phyloP scores from a whole-genome alignment of 35 echinoderm and acorn worm genomes.

The Holothuria glaberrima region DNA sequence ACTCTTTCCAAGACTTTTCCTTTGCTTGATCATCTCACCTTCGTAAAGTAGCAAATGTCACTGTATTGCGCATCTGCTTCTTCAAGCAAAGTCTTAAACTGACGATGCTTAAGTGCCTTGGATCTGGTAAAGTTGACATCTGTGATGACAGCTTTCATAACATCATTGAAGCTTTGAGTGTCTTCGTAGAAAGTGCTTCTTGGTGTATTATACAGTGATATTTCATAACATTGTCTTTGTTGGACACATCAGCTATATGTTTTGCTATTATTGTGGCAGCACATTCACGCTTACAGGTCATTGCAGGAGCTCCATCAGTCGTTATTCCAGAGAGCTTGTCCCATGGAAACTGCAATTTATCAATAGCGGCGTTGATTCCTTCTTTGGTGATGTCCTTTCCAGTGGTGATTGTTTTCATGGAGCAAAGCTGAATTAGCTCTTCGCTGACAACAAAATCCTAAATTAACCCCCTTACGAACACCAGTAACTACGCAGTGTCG shows the following conservation, averaged over 20 bases:
- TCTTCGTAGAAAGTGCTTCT: neutral
- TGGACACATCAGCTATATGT: too few species aligned
- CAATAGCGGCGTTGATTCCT: neutral
- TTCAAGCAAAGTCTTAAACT: neutral
- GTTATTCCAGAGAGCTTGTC: neutral
- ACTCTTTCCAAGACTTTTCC: too few species aligned
- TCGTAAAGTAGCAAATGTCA: too few species aligned
- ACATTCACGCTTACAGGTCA: neutral
- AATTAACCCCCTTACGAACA: neutral
- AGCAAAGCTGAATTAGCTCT: slow-evolving; percentile 13
- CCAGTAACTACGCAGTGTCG: neutral
- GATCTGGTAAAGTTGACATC: neutral
- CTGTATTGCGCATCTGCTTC: too few species aligned
- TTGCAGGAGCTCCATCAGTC: slow-evolving; percentile 10
- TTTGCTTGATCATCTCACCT: too few species aligned
- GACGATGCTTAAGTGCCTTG: neutral
- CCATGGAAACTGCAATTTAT: neutral
- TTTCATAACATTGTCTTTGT: too few species aligned
- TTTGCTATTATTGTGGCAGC: slow-evolving; percentile 23
- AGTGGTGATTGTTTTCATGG: neutral
- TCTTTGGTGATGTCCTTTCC: neutral
- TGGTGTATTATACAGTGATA: neutral
- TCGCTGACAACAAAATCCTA: neutral
- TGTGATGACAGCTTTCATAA: neutral
- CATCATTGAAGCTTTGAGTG: neutral